A percentile compares a stretch with the other conserved stretches of the same genome.
Conservation (phyloP, 2,888 invertebrate species). For the Himalopsyche tibetana region DNA sequence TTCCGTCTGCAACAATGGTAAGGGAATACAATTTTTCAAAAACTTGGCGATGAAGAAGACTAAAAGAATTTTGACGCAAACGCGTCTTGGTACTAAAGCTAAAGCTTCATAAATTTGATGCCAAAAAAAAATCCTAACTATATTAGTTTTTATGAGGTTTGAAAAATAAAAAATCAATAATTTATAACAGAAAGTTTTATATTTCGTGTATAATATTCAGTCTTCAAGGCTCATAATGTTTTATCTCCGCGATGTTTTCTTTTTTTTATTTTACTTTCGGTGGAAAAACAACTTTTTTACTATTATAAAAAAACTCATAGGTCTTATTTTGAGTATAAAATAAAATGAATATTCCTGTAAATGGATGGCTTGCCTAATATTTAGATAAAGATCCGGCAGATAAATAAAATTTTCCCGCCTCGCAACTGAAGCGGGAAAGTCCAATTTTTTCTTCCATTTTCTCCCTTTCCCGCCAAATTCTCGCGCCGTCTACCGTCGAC, state of each 20-base stretch:
- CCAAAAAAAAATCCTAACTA: too few species aligned
- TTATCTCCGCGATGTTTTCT: neutral
- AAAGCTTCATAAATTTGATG: too few species aligned
- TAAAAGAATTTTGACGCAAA: too few species aligned
- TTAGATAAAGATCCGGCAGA: constrained; percentile 22
- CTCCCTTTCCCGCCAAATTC: neutral
- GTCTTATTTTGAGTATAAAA: constrained; percentile 12
- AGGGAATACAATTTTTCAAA: too few species aligned
- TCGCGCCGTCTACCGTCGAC: constrained; percentile 3
- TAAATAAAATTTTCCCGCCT: constrained; percentile 13
- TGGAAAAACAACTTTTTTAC: too few species aligned
- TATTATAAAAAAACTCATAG: neutral
- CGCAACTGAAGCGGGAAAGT: constrained; percentile 22
- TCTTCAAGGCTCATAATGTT: neutral
- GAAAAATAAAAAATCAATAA: too few species aligned
- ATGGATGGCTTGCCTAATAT: constrained; percentile 23
- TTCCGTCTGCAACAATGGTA: too few species aligned
- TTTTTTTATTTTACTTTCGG: neutral
- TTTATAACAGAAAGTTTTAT: too few species aligned
- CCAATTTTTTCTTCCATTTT: constrained; percentile 1
- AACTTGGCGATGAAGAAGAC: too few species aligned
- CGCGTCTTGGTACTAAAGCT: too few species aligned
- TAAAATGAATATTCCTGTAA: constrained; percentile 17
- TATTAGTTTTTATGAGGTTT: too few species aligned
- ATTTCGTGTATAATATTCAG: neutral